Evolutionary conservation across 2,888 invertebrate species (phyloP).

Genomic region (Archips crataeganus): DNA sequence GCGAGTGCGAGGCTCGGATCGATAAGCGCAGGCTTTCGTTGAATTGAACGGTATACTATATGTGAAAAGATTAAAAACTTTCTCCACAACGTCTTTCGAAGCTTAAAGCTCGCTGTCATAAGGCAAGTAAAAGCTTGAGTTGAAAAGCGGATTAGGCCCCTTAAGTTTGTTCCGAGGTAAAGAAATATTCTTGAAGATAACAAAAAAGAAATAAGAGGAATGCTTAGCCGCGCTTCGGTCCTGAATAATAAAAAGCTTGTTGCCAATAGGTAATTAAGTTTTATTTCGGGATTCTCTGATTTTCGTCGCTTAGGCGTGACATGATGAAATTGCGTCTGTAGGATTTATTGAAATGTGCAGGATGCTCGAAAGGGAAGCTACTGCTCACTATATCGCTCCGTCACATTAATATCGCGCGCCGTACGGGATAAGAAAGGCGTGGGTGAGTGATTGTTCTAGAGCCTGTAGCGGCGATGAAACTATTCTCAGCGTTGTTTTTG

Average conservation of each 20-base stretch:
- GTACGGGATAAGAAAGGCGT: conserved; percentile 30
- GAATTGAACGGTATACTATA: conserved; percentile 49
- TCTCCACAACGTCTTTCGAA: conserved; percentile 68
- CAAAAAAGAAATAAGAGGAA: conserved; percentile 60
- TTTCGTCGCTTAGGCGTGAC: background rate
- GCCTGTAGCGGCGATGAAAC: conserved; percentile 55
- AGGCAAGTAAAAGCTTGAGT: conserved; percentile 78
- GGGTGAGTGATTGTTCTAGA: conserved; percentile 40
- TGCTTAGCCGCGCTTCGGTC: conserved; percentile 60
- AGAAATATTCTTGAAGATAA: conserved; percentile 76
- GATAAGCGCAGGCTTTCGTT: conserved; percentile 33
- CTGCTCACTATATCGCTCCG: conserved; percentile 25
- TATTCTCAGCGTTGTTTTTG: conserved; percentile 64
- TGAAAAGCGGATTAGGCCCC: conserved; percentile 80
- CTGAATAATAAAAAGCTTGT: conserved; percentile 67
- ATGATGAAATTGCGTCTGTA: background rate
- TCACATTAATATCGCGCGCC: conserved; percentile 33
- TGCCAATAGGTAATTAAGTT: conserved; percentile 62
- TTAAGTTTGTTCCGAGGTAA: conserved; percentile 80
- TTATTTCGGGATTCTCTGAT: conserved; percentile 49
- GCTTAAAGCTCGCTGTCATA: conserved; percentile 78
- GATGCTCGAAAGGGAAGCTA: conserved; percentile 7
- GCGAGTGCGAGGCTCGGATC: conserved; percentile 29
- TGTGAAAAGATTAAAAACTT: conserved; percentile 76
- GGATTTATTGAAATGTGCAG: conserved; percentile 25